Evolutionary conservation across 2,797 vertebrate genomes (phyloP), one percentile per base, ranked within the genome.

Genomic region (Xiphorhynchus erythropygius): DNA sequence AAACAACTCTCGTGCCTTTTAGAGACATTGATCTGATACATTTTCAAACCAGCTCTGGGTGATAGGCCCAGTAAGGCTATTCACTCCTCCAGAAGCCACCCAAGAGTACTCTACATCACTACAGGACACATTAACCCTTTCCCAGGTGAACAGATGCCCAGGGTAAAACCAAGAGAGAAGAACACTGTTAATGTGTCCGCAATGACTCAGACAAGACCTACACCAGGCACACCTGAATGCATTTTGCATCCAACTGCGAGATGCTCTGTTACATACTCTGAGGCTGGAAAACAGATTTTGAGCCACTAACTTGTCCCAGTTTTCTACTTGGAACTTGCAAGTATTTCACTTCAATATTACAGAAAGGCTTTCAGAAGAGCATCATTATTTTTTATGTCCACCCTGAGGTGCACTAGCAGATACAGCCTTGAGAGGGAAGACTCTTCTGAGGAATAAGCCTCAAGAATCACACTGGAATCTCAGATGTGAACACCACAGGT

Each of bases 211-310:
- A n/a, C 8, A 37, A 63, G 62, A 47, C 30, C 69, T 46, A 44
- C 47, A 77, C 49, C 44, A 60, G 35, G 11, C 33, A 68, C 33
- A 14, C 33, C 17, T 6, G 6, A 67, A 42, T 8, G 11, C 33
- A 23, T 18, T 83, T 41, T 65, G 19, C 27, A 46, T 6, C 25
- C 63, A 47, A 67, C 3, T 53, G 30, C 13, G 71, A 64, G 44
- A 62, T 46, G 65, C 23, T 82, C 63, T 0, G 0, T 16, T 57
- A 70, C 28, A 32, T 1, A 30, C 10, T 39, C 16, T 35, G 11
- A 73, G 64, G 37, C 1, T 52, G 42, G 49, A 87, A 88, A 86
- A 73, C 5, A 25, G 25, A 69, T 63, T 68, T 32, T 53, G 25
- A 78, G 18, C 7, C 1, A 50, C 28, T 57, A 56, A 57, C 7